phyloP scores from a whole-genome alignment of 2,797 vertebrate genomes.

The Choloepus didactylus region DNA sequence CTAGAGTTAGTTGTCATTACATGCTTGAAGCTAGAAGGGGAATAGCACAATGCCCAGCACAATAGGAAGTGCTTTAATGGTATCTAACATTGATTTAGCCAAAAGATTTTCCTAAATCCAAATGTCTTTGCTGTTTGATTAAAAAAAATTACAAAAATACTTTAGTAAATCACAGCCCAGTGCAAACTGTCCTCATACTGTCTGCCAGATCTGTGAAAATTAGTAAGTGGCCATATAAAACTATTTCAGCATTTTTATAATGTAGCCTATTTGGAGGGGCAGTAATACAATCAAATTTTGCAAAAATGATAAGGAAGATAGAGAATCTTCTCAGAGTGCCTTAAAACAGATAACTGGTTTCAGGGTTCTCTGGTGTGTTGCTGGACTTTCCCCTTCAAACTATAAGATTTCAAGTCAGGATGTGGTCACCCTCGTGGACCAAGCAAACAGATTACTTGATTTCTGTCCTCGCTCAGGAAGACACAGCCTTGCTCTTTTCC shows the following conservation, averaged over 20 bases:
- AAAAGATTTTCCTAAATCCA: background rate
- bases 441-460: too few species aligned
- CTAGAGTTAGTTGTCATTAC: too few species aligned
- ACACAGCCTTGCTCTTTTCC: too few species aligned
- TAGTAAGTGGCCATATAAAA: background rate
- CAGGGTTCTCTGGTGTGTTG: too few species aligned
- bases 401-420: too few species aligned
- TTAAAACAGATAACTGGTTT: too few species aligned
- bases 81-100: background rate
- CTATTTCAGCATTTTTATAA: too few species aligned
- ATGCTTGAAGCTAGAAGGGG: background rate
- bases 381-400: too few species aligned
- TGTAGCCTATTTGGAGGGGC: background rate
- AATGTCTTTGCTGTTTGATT: background rate
- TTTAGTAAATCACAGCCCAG: background rate
- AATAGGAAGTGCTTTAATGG: rapidly evolving
- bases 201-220: background rate
- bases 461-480: too few species aligned
- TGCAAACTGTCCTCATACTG: background rate
- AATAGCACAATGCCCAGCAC: background rate
- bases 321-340: background rate
- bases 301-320: too few species aligned
- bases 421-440: too few species aligned
- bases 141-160: background rate
- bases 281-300: background rate